A percentile compares a stretch with the other conserved stretches of the same genome.
These are phyloP conservation scores for Bubo scandiacus DNA, from an alignment of 2,113 vertebrate genomes.

Conservation along the genomic window DNA sequence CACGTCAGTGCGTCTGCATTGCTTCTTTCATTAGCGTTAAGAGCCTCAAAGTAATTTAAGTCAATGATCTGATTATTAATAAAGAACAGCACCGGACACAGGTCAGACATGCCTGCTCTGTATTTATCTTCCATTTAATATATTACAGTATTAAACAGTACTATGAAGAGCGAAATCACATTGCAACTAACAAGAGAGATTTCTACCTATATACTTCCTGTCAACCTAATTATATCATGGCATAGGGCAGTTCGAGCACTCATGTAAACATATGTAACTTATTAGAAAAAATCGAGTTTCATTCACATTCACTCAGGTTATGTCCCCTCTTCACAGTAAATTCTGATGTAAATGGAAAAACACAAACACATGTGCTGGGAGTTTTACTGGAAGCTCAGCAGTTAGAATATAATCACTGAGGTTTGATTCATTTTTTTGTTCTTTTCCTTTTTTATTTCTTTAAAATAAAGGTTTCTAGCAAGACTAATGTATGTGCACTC, in stretches of 20 bases:
- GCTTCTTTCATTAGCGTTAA: conserved; percentile 6
- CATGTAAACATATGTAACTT: background rate
- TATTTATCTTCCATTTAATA: background rate
- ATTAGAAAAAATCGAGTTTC: background rate
- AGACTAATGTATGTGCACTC: background rate
- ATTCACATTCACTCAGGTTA: background rate
- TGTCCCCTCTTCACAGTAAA: background rate
- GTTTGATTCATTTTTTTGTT: background rate
- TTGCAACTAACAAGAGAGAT: background rate
- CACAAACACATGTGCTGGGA: background rate
- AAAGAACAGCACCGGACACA: background rate
- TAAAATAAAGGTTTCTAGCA: background rate
- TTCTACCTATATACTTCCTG: background rate
- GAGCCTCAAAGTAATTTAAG: conserved; percentile 25
- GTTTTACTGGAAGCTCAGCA: background rate
- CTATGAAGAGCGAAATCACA: background rate
- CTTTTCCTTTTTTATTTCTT: background rate
- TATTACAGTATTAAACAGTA: background rate
- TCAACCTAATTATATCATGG: background rate
- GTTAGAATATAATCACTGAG: background rate
- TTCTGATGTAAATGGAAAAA: background rate
- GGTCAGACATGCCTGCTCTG: background rate
- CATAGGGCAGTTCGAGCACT: background rate
- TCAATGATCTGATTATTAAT: conserved; percentile 27
- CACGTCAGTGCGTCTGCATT: background rate